Evolutionary conservation across 2,797 vertebrate species (phyloP).

Genomic region (Sparidentex hasta): DNA sequence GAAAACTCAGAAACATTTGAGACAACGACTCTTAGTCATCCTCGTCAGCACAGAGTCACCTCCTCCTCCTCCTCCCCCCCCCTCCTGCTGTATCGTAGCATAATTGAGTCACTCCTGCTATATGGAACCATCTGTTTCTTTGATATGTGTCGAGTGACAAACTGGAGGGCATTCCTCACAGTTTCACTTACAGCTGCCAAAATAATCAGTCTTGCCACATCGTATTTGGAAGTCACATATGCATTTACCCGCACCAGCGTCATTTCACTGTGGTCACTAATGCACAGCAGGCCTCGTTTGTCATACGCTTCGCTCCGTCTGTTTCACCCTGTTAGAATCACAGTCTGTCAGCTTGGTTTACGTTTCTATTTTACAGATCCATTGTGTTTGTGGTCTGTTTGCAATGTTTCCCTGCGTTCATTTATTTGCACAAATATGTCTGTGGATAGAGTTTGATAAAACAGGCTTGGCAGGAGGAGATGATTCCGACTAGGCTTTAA

Average conservation of each 20-base stretch:
- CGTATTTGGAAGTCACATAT: slow-evolving; percentile 34
- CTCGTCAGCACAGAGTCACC: slow-evolving; percentile 10
- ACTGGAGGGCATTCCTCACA: slow-evolving; percentile 35
- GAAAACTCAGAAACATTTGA: slow-evolving; percentile 29
- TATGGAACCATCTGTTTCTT: slow-evolving; percentile 59
- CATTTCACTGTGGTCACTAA: slow-evolving; percentile 35
- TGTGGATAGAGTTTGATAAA: slow-evolving; percentile 38
- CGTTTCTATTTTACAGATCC: slow-evolving; percentile 12
- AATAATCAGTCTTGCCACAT: slow-evolving; percentile 46
- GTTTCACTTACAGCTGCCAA: slow-evolving; percentile 40
- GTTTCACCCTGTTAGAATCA: neutral
- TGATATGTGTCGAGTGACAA: slow-evolving; percentile 40
- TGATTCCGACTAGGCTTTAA: slow-evolving; percentile 39
- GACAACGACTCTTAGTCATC: slow-evolving; percentile 42
- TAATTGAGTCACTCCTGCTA: slow-evolving; percentile 46
- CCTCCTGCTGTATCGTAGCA: slow-evolving; percentile 25
- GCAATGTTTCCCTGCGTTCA: slow-evolving; percentile 20
- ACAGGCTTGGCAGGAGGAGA: slow-evolving; percentile 48
- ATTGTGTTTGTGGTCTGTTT: neutral
- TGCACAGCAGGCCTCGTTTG: slow-evolving; percentile 3
- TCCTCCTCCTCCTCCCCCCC: slow-evolving; percentile 26
- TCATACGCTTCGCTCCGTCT: neutral
- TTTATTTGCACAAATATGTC: slow-evolving; percentile 47
- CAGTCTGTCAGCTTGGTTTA: neutral
- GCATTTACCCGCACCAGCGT: slow-evolving; percentile 26